Evolutionary conservation across 92 coral and sea anemone species (phyloP), one percentile per base, ranked within the genome.

Genomic region (Umimayanthus kanabou): DNA sequence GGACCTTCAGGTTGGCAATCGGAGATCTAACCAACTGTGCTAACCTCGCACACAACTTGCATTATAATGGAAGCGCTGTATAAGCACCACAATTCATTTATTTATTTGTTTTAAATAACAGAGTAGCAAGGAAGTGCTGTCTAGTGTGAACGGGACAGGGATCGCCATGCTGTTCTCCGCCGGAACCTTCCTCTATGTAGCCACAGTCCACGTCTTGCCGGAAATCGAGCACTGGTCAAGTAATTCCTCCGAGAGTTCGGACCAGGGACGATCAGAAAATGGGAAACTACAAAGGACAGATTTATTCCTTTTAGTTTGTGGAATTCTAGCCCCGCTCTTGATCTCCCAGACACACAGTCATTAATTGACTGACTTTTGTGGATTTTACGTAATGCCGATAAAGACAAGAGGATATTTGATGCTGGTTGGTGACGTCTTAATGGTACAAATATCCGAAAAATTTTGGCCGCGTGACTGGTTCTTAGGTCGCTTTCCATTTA

Each of bases 151-250:
- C 40, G 99, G 98, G 39, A 97, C 99, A 57, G 99, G 99, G 25
- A 88, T 97, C 16, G 99, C 99, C 80, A 97, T 97, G 99, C 77
- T 97, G 81, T 97, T 97, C 90, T 97, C 99, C 37, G 99, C 99
- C 0, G 99, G 99, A 42, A 97, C 99, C 1, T 97, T 97, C 85
- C 98, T 97, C 22, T 97, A 97, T 69, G 99, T 97, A 5, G 99
- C 99, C 6, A 97, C 99, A 4, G 99, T 97, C 39, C 99, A 97
- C 69, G 99, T 97, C 39, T 91, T 97, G 33, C 99, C 99, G 13
- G 99, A 95, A 80, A 88, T 94, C 5, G 91, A 85, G 77, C 82
- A 85, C 77, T 90, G 88, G 88, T 86, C 86, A 30, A 92, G 91
- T 55, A 90, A 69, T 40, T 75, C 94, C 23, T 49, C 92, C 69